phyloP scores from a whole-genome alignment of 2,113 vertebrate species.

The Cryptotis parvus region DNA sequence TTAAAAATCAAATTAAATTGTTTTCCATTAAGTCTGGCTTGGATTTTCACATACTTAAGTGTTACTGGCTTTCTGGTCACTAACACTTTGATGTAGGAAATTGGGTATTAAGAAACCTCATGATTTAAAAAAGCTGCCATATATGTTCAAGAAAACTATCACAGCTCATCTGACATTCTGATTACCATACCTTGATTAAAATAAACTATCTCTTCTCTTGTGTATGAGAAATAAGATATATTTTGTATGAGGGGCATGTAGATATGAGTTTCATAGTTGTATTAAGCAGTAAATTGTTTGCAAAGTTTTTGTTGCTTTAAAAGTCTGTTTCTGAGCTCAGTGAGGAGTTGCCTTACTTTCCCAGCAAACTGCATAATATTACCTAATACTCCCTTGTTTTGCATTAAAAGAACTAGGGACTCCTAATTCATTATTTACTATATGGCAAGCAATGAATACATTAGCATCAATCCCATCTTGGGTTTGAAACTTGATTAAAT shows the following conservation, averaged over 20 bases:
- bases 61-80: too few species aligned
- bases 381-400: neutral
- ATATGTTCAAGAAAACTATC: neutral
- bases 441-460: too few species aligned
- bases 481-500: neutral
- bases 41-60: too few species aligned
- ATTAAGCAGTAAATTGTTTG: neutral
- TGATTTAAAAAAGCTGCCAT: slow-evolving; percentile 15
- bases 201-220: neutral
- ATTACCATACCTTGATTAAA: neutral
- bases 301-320: too few species aligned
- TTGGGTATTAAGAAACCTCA: neutral
- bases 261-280: neutral
- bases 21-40: too few species aligned
- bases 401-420: neutral
- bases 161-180: neutral
- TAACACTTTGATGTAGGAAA: neutral
- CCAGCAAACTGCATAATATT: too few species aligned
- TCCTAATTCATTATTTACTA: neutral
- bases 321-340: neutral
- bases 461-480: neutral
- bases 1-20: too few species aligned
- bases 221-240: neutral
- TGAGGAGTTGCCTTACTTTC: neutral
- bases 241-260: neutral